Base-by-base conservation (phyloP, 2,888 invertebrate genomes). In the Thecophora atra region DNA sequence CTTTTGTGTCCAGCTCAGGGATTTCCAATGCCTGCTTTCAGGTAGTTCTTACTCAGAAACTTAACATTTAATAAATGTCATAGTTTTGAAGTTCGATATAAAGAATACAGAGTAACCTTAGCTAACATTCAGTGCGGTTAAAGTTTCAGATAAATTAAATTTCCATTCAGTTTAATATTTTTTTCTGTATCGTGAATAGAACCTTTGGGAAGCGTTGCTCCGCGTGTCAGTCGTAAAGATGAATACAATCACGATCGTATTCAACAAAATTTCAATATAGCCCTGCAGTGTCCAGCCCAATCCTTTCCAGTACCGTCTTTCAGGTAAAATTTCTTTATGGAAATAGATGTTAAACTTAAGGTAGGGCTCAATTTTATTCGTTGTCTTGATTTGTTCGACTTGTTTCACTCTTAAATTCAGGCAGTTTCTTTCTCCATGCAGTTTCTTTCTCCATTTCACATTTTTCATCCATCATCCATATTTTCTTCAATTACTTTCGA, bases 1-100 rank as follows among this genome's bases (percentile, higher is more conserved):
- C 88, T 94, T 78, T 88, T 91, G 78, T 94, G 93, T 83, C 92
- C 92, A 72, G 92, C 91, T 72, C 93, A 93, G 87, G 92, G 91
- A 47, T 91, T 87, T 84, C 91, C 91, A 62, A 88, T 83, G 77
- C 83, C 83, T 51, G 30, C 28, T 52, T 52, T 30, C 51, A 66
- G 65, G 65, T 66, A 66, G 26, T 72, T 76, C 42, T 76, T 71
- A 74, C 44, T 47, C 7, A n/a, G 24, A 7, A 11, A 47, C 3
- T 64, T 47, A 21, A 26, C 21, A 17, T 42, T 19, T 63, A n/a
- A 7, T 63, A 24, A 65, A 0, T 6, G n/a, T 42, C 19, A 37
- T 1, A 8, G n/a, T n/a, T 17, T 37, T 30, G 37, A n/a, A 26
- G 19, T 15, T 21, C 21, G 21, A 13, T 54, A 21, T 21, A 15